Percentiles rank a stretch among this genome's conserved stretches.
Conservation (phyloP, 2,888 invertebrate species). For the Hylaea fasciaria region DNA sequence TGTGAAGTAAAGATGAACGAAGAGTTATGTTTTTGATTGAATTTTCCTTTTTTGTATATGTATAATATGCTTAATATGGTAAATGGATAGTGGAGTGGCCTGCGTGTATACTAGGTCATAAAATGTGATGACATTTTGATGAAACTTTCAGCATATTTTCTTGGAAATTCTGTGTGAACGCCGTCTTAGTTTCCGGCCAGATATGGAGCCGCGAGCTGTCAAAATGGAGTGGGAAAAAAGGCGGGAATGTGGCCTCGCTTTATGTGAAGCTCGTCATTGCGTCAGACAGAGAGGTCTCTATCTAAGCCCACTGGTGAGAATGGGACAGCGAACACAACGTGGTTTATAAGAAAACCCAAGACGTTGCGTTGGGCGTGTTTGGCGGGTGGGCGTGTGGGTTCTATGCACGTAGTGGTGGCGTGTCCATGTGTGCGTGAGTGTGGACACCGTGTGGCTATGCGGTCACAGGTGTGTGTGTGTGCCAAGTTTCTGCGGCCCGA, state of each 20-base stretch:
- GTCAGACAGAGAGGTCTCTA: slow-evolving; percentile 65
- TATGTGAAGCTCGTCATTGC: slow-evolving; percentile 85
- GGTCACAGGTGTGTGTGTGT: slow-evolving; percentile 69
- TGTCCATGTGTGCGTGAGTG: slow-evolving; percentile 58
- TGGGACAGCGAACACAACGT: slow-evolving; percentile 79
- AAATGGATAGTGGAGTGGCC: too few relatives aligned
- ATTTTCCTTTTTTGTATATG: too few relatives aligned
- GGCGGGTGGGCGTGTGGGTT: slow-evolving; percentile 84
- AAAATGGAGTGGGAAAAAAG: slow-evolving; percentile 86
- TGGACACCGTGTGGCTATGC: slow-evolving; percentile 62
- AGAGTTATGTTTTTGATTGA: too few relatives aligned
- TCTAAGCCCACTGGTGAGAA: slow-evolving; percentile 52
- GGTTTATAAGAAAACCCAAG: slow-evolving; percentile 86
- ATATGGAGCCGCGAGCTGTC: slow-evolving; percentile 85
- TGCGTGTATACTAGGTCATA: too few relatives aligned
- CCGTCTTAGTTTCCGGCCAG: slow-evolving; percentile 81
- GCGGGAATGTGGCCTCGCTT: slow-evolving; percentile 85
- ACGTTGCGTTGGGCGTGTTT: slow-evolving; percentile 85
- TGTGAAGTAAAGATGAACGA: too few relatives aligned
- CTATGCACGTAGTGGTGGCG: slow-evolving; percentile 67
- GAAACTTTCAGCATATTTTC: background rate
- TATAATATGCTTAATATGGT: too few relatives aligned
- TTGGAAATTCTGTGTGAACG: slow-evolving; percentile 66
- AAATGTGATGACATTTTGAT: too few relatives aligned
- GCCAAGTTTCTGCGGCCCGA: slow-evolving; percentile 54